Evolutionary conservation across 2,113 vertebrate species (phyloP).

Genomic region (Proterorhinus semilunaris): DNA sequence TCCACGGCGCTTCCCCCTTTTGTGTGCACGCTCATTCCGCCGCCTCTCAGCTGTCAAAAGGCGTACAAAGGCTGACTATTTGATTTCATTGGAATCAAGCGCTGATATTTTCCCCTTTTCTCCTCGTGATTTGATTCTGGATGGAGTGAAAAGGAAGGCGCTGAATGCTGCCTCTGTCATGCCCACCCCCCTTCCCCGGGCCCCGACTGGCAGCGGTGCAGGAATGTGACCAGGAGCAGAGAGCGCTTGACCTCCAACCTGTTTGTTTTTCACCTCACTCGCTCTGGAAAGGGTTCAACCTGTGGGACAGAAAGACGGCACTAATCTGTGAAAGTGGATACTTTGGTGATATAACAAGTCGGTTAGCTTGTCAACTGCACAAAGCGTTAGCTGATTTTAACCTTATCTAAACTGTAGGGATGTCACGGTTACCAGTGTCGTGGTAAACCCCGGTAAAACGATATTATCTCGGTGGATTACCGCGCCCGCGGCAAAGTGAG

Average conservation of each 20-base stretch:
- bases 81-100: conserved; percentile 12
- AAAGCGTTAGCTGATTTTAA: too few species aligned
- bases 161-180: conserved; percentile 59
- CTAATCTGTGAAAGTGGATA: neutral
- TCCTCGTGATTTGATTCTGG: conserved; percentile 28
- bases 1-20: neutral
- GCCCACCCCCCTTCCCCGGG: conserved; percentile 42
- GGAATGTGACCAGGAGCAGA: conserved; percentile 65
- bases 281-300: conserved; percentile 39
- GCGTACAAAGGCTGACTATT: conserved; percentile 10
- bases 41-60: conserved; percentile 7
- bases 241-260: conserved; percentile 66
- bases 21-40: neutral
- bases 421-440: too few species aligned
- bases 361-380: too few species aligned
- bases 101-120: conserved; percentile 25
- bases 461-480: too few species aligned
- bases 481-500: too few species aligned
- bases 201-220: conserved; percentile 54
- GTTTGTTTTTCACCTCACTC: conserved; percentile 62
- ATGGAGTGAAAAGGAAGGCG: conserved; percentile 19
- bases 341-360: too few species aligned
- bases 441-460: too few species aligned
- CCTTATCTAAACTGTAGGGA: too few species aligned
- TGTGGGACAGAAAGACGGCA: conserved; percentile 13